A percentile compares a stretch with the other conserved stretches of the same genome.
phyloP scores from a whole-genome alignment of 2,888 invertebrate genomes.

The Drosophila falleni region DNA sequence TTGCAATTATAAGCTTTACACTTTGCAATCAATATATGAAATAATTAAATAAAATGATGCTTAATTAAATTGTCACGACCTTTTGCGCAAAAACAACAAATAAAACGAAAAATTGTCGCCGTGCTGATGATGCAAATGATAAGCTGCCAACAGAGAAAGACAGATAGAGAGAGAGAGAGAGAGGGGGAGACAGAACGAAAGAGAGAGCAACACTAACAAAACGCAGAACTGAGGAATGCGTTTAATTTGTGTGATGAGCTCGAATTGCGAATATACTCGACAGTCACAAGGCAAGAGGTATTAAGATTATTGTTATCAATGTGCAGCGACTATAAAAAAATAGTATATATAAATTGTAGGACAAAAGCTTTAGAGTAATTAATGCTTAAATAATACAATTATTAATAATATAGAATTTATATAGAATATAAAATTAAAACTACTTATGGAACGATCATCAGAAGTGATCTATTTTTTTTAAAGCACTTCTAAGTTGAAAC shows the following conservation, averaged over 20 bases:
- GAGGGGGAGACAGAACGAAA: conserved; percentile 1
- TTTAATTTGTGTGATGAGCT: conserved; percentile 63
- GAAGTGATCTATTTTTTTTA: too few species aligned
- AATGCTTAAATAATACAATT: background rate
- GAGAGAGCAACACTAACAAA: conserved; percentile 18
- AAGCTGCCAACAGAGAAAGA: conserved; percentile 23
- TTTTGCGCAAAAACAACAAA: conserved; percentile 47
- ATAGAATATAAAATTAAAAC: too few species aligned
- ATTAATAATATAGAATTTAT: too few species aligned
- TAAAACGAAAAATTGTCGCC: conserved; percentile 29
- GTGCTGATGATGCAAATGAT: conserved; percentile 61
- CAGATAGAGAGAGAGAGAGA: background rate
- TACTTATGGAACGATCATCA: too few species aligned
- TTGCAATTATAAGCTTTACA: conserved; percentile 73
- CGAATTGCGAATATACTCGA: conserved; percentile 16
- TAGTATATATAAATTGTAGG: background rate
- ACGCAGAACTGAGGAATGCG: conserved; percentile 60
- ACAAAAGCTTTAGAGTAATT: background rate
- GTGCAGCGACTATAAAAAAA: background rate
- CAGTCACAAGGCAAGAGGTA: background rate
- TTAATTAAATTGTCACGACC: conserved; percentile 78
- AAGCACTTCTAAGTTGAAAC: too few species aligned
- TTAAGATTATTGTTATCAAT: background rate
- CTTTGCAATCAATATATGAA: conserved; percentile 70
- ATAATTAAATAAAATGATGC: conserved; percentile 73